phyloP scores from a whole-genome alignment of 2,113 vertebrate genomes.

The Chaetops frenatus region DNA sequence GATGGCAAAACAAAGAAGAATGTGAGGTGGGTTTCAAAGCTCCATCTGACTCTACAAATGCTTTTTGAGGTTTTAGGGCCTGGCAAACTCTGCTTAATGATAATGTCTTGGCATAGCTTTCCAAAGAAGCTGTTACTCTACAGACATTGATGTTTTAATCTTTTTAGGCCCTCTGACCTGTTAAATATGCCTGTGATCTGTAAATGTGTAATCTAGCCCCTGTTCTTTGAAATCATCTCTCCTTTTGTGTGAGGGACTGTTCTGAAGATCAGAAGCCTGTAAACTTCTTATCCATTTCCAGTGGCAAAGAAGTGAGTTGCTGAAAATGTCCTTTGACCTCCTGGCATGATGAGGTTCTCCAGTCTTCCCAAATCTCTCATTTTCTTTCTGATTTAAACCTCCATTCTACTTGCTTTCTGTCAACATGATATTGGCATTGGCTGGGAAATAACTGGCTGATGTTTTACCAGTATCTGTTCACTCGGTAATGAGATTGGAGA shows the following conservation, averaged over 20 bases:
- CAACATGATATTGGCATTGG: background rate
- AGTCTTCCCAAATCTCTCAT: background rate
- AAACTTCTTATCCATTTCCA: slow-evolving; percentile 12
- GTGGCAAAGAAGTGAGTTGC: background rate
- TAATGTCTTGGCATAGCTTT: slow-evolving; percentile 7
- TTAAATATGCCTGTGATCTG: slow-evolving; percentile 37
- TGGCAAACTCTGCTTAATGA: background rate
- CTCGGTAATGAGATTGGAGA: background rate
- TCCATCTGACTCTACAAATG: background rate
- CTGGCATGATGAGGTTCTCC: background rate
- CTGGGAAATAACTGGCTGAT: background rate
- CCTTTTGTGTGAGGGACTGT: background rate
- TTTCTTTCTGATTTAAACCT: background rate
- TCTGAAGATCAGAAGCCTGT: slow-evolving; percentile 21
- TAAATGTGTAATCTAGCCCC: background rate
- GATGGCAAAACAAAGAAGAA: background rate
- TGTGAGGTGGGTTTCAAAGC: background rate
- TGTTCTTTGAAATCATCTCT: slow-evolving; percentile 33
- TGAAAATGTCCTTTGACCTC: background rate
- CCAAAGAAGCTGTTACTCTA: background rate
- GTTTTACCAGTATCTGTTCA: background rate
- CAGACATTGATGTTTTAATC: slow-evolving; percentile 17
- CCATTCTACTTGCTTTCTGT: background rate
- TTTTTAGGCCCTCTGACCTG: slow-evolving; percentile 30
- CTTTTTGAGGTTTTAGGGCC: slow-evolving; percentile 18